A percentile compares a stretch with the other conserved stretches of the same genome.
These are phyloP conservation scores for Notoglanidium macrostoma DNA, from an alignment of 2,797 vertebrate species.

Conservation along the genomic window DNA sequence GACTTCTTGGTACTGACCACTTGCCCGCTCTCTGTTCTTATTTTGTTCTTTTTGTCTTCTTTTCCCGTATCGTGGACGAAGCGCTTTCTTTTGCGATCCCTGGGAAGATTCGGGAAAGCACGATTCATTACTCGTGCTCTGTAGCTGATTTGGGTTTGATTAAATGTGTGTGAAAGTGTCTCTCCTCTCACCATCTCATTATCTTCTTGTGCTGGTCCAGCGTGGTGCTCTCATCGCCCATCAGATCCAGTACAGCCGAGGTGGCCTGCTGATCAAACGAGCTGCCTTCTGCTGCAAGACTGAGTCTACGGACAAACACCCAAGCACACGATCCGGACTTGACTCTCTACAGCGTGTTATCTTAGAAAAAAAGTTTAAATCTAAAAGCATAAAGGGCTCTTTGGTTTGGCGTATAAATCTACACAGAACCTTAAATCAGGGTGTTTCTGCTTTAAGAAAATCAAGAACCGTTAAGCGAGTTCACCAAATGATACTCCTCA, in stretches of 20 bases:
- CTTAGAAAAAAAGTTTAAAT: background rate
- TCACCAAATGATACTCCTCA: background rate
- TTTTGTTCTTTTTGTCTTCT: conserved; percentile 86
- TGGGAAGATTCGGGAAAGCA: conserved; percentile 53
- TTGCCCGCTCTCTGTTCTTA: conserved; percentile 83
- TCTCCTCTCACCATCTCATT: conserved; percentile 86
- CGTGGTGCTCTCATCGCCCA: conserved; percentile 86
- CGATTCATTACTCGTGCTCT: background rate
- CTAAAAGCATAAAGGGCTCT: background rate
- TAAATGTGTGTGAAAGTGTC: background rate
- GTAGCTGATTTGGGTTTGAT: background rate
- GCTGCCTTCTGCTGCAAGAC: conserved; percentile 73
- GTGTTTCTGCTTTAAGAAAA: background rate
- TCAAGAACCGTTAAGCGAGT: background rate
- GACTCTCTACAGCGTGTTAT: background rate
- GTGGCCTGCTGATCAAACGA: conserved; percentile 90
- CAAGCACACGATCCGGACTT: background rate
- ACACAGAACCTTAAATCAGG: background rate
- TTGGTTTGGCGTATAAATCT: background rate
- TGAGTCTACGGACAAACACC: conserved; percentile 73
- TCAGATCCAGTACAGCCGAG: conserved; percentile 87
- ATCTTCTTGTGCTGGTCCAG: conserved; percentile 80
- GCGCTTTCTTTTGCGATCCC: conserved; percentile 95
- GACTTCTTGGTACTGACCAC: conserved; percentile 83
- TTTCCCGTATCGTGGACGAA: conserved; percentile 86